Conservation (phyloP, 30 jellyfish, hydroid and myxozoan species). For the Turritopsis dohrnii region DNA sequence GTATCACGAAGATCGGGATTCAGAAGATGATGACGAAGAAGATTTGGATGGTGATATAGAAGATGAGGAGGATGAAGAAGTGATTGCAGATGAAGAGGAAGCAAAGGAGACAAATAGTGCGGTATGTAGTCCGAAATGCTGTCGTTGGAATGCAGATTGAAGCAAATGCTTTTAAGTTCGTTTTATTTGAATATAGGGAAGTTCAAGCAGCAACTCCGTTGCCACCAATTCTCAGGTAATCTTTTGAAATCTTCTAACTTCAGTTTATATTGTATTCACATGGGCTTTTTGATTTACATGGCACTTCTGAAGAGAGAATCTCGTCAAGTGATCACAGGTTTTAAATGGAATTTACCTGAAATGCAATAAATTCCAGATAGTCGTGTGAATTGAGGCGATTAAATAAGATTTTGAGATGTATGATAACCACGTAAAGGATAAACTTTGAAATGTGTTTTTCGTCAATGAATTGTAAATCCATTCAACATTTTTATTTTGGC, state of each 20-base stretch:
- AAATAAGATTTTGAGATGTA: too few species aligned
- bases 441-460: too few species aligned
- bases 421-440: too few species aligned
- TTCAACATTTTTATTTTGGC: background rate
- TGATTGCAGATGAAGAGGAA: slow-evolving; percentile 1
- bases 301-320: too few species aligned
- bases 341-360: too few species aligned
- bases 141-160: background rate
- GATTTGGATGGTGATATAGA: background rate
- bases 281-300: background rate
- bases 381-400: too few species aligned
- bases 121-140: background rate
- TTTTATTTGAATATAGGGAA: background rate
- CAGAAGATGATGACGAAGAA: slow-evolving; percentile 10
- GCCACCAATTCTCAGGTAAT: slow-evolving; percentile 3
- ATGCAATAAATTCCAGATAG: too few species aligned
- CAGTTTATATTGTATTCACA: background rate
- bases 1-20: slow-evolving; percentile 13
- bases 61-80: slow-evolving; percentile 16
- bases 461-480: too few species aligned
- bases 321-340: too few species aligned
- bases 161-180: background rate
- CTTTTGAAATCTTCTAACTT: background rate
- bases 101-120: background rate
- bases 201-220: background rate